Conservation (phyloP, 2,888 invertebrate species). For the Dichetophora obliterata region DNA sequence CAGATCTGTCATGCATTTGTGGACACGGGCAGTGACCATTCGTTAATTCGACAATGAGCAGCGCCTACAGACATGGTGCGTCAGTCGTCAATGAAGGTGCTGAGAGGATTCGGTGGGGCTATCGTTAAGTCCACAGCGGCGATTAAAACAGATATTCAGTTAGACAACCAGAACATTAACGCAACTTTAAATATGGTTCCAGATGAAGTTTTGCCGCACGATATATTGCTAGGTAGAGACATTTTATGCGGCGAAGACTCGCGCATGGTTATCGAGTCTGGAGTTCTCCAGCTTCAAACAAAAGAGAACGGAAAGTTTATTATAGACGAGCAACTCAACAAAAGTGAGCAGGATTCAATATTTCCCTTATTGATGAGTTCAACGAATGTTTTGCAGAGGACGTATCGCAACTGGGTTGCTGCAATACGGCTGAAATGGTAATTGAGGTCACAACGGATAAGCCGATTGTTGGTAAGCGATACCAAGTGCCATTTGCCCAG, state of each 20-base stretch:
- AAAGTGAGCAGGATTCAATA: background rate
- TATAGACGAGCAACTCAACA: background rate
- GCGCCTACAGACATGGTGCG: slow-evolving; percentile 3
- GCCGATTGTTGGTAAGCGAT: slow-evolving; percentile 45
- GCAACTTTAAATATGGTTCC: slow-evolving; percentile 37
- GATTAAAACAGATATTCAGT: slow-evolving; percentile 25
- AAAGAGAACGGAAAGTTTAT: background rate
- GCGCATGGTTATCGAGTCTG: slow-evolving; percentile 38
- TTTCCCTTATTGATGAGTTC: background rate
- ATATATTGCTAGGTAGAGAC: slow-evolving; percentile 43
- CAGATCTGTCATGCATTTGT: slow-evolving; percentile 35
- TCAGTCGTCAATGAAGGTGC: background rate
- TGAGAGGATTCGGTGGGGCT: slow-evolving; percentile 46
- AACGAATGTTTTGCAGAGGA: slow-evolving; percentile 41
- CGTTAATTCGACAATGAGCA: slow-evolving; percentile 36
- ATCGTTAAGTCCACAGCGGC: slow-evolving; percentile 31
- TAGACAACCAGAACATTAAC: slow-evolving; percentile 30
- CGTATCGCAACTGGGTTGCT: slow-evolving; percentile 35
- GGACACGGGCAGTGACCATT: slow-evolving; percentile 45
- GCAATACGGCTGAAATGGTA: slow-evolving; percentile 43
- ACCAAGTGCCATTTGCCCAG: slow-evolving; percentile 44
- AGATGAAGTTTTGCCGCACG: slow-evolving; percentile 37
- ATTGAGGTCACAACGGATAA: slow-evolving; percentile 39
- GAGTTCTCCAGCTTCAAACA: slow-evolving; percentile 41
- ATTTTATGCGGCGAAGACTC: slow-evolving; percentile 37